These are phyloP conservation scores for Lynx canadensis DNA, from an alignment of 2,113 vertebrate genomes.

Conservation along the genomic window DNA sequence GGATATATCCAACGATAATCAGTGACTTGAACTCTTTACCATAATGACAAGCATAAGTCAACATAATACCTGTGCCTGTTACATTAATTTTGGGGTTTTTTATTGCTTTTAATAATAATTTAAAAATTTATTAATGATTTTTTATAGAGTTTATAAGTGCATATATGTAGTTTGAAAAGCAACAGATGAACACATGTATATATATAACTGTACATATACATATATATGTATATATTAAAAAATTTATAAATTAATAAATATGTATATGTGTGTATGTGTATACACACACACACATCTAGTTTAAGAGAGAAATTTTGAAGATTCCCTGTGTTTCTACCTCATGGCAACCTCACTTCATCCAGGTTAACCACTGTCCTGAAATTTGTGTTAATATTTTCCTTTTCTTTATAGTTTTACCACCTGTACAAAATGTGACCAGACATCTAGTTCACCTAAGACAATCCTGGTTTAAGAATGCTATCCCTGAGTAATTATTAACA, in stretches of 20 bases:
- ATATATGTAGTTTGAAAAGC: neutral
- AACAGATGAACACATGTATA: neutral
- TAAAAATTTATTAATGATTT: neutral
- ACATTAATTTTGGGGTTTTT: neutral
- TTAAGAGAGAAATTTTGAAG: neutral
- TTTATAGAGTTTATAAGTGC: neutral
- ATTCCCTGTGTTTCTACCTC: neutral
- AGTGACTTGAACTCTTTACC: neutral
- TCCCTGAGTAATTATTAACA: neutral
- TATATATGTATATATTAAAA: neutral
- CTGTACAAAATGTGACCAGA: neutral
- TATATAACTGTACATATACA: neutral
- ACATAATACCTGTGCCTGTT: neutral
- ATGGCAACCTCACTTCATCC: neutral
- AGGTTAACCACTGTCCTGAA: neutral
- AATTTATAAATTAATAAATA: too few relatives aligned
- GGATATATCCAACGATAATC: neutral
- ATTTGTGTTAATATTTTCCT: neutral
- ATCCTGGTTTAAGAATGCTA: neutral
- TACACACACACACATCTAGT: too few relatives aligned
- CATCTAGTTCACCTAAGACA: neutral
- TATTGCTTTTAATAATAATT: neutral
- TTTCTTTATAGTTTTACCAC: neutral
- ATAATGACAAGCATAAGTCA: neutral
- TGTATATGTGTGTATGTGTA: too few relatives aligned